Conservation (phyloP, 53 echinoderm and acorn worm species). For the Holothuria leucospilota region DNA sequence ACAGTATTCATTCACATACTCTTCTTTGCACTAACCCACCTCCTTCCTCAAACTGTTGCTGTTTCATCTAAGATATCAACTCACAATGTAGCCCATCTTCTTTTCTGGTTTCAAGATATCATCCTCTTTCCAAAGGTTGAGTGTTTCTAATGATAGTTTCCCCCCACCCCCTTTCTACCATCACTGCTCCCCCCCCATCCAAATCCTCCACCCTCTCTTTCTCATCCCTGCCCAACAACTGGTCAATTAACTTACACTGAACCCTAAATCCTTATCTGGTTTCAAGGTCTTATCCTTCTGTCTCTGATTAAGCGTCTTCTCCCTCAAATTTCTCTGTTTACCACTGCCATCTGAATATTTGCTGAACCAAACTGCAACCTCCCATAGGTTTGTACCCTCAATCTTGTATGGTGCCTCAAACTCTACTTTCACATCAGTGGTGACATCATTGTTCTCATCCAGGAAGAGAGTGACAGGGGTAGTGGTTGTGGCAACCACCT, state of each 20-base stretch:
- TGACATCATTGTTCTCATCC: slow-evolving; percentile 40
- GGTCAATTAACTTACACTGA: slow-evolving; percentile 2
- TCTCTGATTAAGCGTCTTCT: slow-evolving; percentile 50
- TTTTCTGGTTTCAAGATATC: too few species aligned
- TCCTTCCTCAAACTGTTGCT: too few species aligned
- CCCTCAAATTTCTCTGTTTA: not conserved
- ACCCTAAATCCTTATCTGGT: slow-evolving; percentile 26
- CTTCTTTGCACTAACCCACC: too few species aligned
- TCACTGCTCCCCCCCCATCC: too few species aligned
- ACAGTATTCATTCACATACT: too few species aligned
- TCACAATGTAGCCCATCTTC: too few species aligned
- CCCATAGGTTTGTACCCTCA: slow-evolving; percentile 67
- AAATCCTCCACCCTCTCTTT: too few species aligned
- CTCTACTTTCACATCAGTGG: slow-evolving; percentile 25
- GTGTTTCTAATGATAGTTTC: too few species aligned
- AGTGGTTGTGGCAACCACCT: slow-evolving; percentile 24
- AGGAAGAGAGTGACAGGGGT: slow-evolving; percentile 34
- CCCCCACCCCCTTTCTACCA: too few species aligned
- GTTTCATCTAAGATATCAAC: too few species aligned
- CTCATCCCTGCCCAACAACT: too few species aligned
- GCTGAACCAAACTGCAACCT: slow-evolving; percentile 64
- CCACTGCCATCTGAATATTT: slow-evolving; percentile 58
- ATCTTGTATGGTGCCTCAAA: slow-evolving; percentile 23
- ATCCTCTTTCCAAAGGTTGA: too few species aligned
- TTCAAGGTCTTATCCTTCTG: slow-evolving; percentile 35